These are phyloP conservation scores for Sialia sialis DNA, from an alignment of 2,113 vertebrate species.

Conservation along the genomic window DNA sequence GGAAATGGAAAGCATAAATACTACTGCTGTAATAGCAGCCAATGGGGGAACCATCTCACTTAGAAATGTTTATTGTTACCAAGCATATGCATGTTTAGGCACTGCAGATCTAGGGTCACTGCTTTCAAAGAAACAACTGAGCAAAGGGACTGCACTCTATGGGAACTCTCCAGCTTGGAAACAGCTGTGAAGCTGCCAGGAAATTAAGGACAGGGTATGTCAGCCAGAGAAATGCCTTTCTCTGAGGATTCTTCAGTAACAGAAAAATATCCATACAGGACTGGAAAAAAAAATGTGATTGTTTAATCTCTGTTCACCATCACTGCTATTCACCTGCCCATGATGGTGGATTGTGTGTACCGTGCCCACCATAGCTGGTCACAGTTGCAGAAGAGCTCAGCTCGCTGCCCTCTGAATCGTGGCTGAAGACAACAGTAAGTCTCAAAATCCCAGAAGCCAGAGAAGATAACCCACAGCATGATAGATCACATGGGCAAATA, in stretches of 20 bases:
- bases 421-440: not conserved
- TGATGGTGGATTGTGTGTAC: not conserved
- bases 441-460: not conserved
- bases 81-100: not conserved
- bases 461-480: not conserved
- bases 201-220: not conserved
- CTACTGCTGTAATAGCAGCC: not conserved
- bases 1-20: not conserved
- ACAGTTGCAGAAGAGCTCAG: not conserved
- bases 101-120: not conserved
- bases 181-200: rapidly evolving
- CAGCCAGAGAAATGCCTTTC: not conserved
- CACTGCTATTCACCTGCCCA: not conserved
- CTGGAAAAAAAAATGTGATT: not conserved
- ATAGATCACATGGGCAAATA: not conserved
- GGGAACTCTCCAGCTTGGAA: not conserved
- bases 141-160: not conserved
- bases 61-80: not conserved
- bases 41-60: not conserved
- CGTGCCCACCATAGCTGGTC: not conserved
- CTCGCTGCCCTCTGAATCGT: not conserved
- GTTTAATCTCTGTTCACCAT: not conserved
- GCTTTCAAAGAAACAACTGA: not conserved
- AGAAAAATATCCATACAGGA: not conserved
- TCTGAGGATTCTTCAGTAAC: not conserved